These are phyloP conservation scores for Pseudococcus longispinus DNA, from an alignment of 2,888 invertebrate species.

Conservation along the genomic window DNA sequence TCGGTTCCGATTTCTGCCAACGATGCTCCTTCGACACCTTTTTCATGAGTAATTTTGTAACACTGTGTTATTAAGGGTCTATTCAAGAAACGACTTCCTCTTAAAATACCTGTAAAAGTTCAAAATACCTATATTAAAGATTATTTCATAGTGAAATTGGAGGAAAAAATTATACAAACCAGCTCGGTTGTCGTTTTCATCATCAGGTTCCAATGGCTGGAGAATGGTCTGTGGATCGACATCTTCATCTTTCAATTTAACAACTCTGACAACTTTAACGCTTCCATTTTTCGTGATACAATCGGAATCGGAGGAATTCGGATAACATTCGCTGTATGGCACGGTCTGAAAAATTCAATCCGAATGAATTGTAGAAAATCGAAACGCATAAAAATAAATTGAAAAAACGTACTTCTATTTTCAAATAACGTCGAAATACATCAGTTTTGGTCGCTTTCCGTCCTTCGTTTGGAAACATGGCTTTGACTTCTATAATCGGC, in stretches of 20 bases:
- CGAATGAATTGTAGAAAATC: background rate
- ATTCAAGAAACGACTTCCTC: background rate
- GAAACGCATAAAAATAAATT: background rate
- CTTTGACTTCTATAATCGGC: background rate
- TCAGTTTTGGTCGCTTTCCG: slow-evolving; percentile 8
- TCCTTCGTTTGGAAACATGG: background rate
- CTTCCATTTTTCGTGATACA: slow-evolving; percentile 66
- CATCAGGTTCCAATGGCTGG: background rate
- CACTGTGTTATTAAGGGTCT: slow-evolving; percentile 31
- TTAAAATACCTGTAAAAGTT: background rate
- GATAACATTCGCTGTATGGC: slow-evolving; percentile 68
- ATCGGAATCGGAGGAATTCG: slow-evolving; percentile 66
- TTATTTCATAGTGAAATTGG: background rate
- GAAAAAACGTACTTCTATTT: background rate
- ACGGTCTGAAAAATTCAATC: slow-evolving; percentile 62
- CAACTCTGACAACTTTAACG: slow-evolving; percentile 66
- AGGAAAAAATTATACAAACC: background rate
- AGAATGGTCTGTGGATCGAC: slow-evolving; percentile 5
- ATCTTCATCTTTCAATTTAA: slow-evolving; percentile 61
- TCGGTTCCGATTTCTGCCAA: background rate
- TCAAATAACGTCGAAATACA: slow-evolving; percentile 14
- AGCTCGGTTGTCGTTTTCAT: background rate
- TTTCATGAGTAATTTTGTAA: background rate
- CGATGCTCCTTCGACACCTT: background rate
- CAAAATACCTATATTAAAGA: background rate